These are phyloP conservation scores for Melipona quadrifasciata DNA, from an alignment of 1,140 invertebrate species.

Conservation along the genomic window DNA sequence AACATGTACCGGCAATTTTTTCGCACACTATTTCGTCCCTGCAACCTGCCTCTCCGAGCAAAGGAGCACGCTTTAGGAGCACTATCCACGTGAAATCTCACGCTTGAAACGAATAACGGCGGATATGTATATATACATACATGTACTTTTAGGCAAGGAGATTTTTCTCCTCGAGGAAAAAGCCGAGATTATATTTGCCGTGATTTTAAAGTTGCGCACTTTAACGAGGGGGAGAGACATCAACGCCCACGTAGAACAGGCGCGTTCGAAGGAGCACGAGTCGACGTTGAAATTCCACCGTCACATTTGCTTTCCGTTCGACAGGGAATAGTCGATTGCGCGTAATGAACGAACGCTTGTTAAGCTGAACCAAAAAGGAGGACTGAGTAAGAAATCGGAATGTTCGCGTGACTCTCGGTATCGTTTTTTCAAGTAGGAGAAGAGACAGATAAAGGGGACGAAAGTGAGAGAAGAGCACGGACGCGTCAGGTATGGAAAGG, in stretches of 20 bases:
- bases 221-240: conserved; percentile 4
- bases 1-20: conserved; percentile 46
- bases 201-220: neutral
- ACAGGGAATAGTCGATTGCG: neutral
- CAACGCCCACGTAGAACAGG: conserved; percentile 16
- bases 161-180: neutral
- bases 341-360: neutral
- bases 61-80: neutral
- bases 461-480: neutral
- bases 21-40: neutral
- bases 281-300: neutral
- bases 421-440: neutral
- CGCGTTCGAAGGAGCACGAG: neutral
- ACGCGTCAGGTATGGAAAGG: conserved; percentile 67
- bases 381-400: neutral
- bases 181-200: neutral
- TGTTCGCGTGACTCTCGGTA: conserved; percentile 14
- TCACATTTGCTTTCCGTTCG: neutral
- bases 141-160: no score
- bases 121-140: no score
- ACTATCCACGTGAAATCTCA: neutral
- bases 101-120: neutral
- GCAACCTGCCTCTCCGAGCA: neutral
- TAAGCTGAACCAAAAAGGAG: neutral
- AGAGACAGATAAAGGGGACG: neutral